Evolutionary conservation across 2,113 vertebrate genomes (phyloP), one percentile per base, ranked within the genome.

Genomic region (Microtus ochrogaster): DNA sequence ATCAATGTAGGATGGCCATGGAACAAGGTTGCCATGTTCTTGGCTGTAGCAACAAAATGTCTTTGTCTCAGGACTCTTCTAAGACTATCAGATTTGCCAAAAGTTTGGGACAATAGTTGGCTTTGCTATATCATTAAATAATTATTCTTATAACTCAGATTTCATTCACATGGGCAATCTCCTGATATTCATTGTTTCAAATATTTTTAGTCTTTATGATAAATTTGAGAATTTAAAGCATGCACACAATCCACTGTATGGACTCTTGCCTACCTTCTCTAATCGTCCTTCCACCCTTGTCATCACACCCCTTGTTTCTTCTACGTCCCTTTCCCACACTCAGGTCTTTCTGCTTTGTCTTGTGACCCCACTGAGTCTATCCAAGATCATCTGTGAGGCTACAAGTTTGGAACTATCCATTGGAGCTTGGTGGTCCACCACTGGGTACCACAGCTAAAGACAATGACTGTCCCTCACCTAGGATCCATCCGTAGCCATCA

Each of bases 71-170:
- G 85, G 89, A 49, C 36, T 2, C 44, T 97, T 90, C 39, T 58
- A 94, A 86, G 13, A 61, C 36, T n/a, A 81, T 63, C 77, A 76
- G 66, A 76, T 74, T 66, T 92, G 55, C n/a, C 33, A 58, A 87
- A 96, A 94, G 66, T 77, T 82, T 86, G 58, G 47, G n/a, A 14
- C 13, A 87, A 77, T 52, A 33, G 49, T 14, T 78, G 30, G 66
- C 58, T 68, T 61, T 16, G 41, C 78, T 41, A 66, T 83, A 36
- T 11, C 65, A 36, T 70, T 4, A 44, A 55, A 36, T 74, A 1
- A 87, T 91, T 70, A 22, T 65, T 79, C 77, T 95, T 92, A 86
- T 77, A 76, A 83, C 19, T 13, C 33, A 89, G 39, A 86, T n/a
- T 83, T 92, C 11, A 91, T 63, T 92, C 10, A 86, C 24, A 76